Percentiles rank a stretch among this genome's conserved stretches.
phyloP scores from a whole-genome alignment of 2,888 invertebrate species.

The Holacanthella duospinosa region DNA sequence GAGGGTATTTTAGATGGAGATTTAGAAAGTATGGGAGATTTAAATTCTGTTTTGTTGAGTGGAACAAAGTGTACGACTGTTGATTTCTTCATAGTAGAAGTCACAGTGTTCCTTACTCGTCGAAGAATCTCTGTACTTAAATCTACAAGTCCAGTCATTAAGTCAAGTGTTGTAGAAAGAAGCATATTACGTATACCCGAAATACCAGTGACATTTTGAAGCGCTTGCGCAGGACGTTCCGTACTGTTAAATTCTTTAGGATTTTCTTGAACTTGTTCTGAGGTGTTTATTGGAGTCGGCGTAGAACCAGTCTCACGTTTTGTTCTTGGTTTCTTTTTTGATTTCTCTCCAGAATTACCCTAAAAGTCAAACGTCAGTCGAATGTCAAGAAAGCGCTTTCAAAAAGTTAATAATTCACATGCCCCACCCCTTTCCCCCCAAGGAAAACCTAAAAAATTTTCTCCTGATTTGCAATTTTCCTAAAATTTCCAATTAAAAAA shows the following conservation, averaged over 20 bases:
- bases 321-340: background rate
- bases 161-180: conserved; percentile 25
- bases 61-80: background rate
- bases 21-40: background rate
- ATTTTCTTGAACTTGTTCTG: background rate
- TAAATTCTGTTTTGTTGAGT: background rate
- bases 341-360: background rate
- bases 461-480: too few relatives aligned
- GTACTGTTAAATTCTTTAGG: background rate
- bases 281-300: too few relatives aligned
- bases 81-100: background rate
- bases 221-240: too few relatives aligned
- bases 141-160: conserved; percentile 25
- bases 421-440: too few relatives aligned
- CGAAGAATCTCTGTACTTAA: conserved; percentile 17
- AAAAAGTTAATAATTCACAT: background rate
- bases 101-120: conserved; percentile 12
- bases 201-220: background rate
- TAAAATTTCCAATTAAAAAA: too few relatives aligned
- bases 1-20: conserved; percentile 5
- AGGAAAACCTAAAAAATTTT: too few relatives aligned
- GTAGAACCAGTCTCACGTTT: background rate
- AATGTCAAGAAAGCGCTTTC: background rate
- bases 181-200: conserved; percentile 17
- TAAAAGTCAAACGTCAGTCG: background rate